Conservation (phyloP, 1,140 invertebrate genomes). For the Chironomus striatipennis region DNA sequence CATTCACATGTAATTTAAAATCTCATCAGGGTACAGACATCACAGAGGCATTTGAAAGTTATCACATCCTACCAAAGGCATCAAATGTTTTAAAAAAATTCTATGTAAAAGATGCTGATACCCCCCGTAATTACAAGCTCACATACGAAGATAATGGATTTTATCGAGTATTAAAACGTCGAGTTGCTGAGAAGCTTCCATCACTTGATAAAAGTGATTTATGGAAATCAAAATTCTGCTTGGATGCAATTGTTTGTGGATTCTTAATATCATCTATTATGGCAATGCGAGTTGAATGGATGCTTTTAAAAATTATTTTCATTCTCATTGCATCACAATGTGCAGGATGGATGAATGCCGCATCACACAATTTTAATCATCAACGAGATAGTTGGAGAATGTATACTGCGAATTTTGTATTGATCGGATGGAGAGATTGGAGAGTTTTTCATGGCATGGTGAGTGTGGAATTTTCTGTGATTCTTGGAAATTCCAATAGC, state of each 20-base stretch:
- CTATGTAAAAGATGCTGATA: slow-evolving; percentile 47
- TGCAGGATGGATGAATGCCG: slow-evolving; percentile 48
- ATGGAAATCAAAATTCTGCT: slow-evolving; percentile 38
- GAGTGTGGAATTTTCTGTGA: not conserved
- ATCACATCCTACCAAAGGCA: slow-evolving; percentile 49
- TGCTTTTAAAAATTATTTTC: not conserved
- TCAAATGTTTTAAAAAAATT: slow-evolving; percentile 50
- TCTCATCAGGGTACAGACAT: slow-evolving; percentile 57
- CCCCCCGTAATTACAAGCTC: slow-evolving; percentile 51
- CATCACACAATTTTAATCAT: slow-evolving; percentile 76
- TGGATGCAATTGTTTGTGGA: slow-evolving; percentile 39
- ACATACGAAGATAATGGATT: slow-evolving; percentile 63
- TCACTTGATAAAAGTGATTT: slow-evolving; percentile 35
- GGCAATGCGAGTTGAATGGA: slow-evolving; percentile 30
- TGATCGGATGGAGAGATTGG: slow-evolving; percentile 59
- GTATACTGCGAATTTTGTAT: slow-evolving; percentile 64
- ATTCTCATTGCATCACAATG: slow-evolving; percentile 45
- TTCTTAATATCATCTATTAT: slow-evolving; percentile 39
- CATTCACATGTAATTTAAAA: too few relatives aligned
- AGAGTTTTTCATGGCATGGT: slow-evolving; percentile 60
- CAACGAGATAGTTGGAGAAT: slow-evolving; percentile 70
- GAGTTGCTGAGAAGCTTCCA: slow-evolving; percentile 45
- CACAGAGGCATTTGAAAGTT: slow-evolving; percentile 62
- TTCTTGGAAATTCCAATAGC: too few relatives aligned
- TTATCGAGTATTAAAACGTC: slow-evolving; percentile 53